Percentiles rank a stretch among this genome's conserved stretches.
Evolutionary conservation across 2,888 invertebrate genomes (phyloP).

Genomic region (Chloromyia formosa): DNA sequence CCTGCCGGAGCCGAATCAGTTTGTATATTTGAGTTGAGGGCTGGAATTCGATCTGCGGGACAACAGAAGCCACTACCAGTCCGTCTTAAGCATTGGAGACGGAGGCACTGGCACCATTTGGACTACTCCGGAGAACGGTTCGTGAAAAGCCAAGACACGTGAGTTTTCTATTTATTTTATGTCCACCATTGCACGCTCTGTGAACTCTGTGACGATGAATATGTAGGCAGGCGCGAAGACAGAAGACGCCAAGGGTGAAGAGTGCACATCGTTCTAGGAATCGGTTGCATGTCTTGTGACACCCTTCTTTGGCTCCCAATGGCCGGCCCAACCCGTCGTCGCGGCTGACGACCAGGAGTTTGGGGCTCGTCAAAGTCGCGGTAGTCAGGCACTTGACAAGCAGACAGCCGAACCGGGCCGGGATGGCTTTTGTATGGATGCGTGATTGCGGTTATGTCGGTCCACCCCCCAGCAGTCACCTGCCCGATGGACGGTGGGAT

Average conservation of each 20-base stretch:
- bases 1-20: background rate
- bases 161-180: slow-evolving; percentile 45
- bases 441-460: slow-evolving; percentile 25
- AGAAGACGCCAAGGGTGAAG: background rate
- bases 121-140: slow-evolving; percentile 4
- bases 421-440: background rate
- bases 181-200: background rate
- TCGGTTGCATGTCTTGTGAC: slow-evolving; percentile 6
- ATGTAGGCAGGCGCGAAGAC: background rate
- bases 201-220: too few relatives aligned
- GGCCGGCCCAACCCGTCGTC: background rate
- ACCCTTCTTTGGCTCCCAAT: background rate
- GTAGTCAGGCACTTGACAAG: background rate
- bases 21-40: background rate
- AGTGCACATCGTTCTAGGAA: slow-evolving; percentile 12
- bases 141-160: slow-evolving; percentile 47
- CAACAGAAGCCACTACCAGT: slow-evolving; percentile 32
- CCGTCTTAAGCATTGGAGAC: too few relatives aligned
- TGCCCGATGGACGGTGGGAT: slow-evolving; percentile 14
- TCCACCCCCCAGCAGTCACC: slow-evolving; percentile 5
- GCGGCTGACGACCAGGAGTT: slow-evolving; percentile 7
- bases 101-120: slow-evolving; percentile 7
- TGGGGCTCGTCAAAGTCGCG: slow-evolving; percentile 4
- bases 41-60: slow-evolving; percentile 1
- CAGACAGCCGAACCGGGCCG: slow-evolving; percentile 6